A percentile compares a stretch with the other conserved stretches of the same genome.
phyloP scores from a whole-genome alignment of 2,888 invertebrate genomes.

The Lottia gigantea region DNA sequence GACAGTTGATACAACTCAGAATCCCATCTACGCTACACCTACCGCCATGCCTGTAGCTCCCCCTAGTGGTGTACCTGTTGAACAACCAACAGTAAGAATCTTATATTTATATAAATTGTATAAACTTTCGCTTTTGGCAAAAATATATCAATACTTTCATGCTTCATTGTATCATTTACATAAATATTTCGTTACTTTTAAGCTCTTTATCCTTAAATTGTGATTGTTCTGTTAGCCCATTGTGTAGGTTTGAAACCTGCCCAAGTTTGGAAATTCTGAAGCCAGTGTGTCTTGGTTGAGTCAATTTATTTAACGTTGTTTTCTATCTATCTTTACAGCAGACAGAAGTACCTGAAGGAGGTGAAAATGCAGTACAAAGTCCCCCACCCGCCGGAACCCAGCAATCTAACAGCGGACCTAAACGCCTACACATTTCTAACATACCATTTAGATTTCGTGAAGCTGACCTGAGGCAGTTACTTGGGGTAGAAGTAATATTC shows the following conservation, averaged over 20 bases:
- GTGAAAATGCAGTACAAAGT: conserved; percentile 59
- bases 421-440: conserved; percentile 98
- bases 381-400: conserved; percentile 69
- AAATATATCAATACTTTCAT: no score
- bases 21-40: conserved; percentile 50
- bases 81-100: conserved; percentile 73
- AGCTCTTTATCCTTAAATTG: no score
- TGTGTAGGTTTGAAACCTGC: no score
- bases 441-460: conserved; percentile 99
- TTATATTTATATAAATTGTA: no score
- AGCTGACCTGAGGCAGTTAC: conserved; percentile 97
- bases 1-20: conserved; percentile 43
- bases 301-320: no score
- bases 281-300: no score
- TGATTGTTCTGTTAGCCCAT: no score
- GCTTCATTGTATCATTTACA: no score
- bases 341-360: conserved; percentile 74
- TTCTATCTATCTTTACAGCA: conserved; percentile 67
- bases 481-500: conserved; percentile 79
- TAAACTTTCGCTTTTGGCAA: no score
- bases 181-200: no score
- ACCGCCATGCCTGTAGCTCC: conserved; percentile 60
- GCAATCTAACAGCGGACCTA: conserved; percentile 73
- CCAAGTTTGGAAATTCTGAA: no score
- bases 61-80: conserved; percentile 74